phyloP scores from a whole-genome alignment of 2,797 vertebrate species.

The Platalea minor region DNA sequence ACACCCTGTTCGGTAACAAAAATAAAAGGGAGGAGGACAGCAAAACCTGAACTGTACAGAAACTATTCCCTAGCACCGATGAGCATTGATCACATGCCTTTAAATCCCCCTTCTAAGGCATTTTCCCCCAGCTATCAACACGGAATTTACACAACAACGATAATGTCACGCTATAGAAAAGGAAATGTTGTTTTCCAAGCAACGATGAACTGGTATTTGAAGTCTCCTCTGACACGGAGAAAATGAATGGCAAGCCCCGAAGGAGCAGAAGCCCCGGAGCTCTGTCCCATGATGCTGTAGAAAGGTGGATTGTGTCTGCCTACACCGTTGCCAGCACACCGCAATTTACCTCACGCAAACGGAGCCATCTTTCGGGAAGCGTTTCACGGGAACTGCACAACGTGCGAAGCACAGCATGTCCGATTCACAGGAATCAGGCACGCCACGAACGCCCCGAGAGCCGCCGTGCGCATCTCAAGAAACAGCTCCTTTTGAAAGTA shows the following conservation, averaged over 20 bases:
- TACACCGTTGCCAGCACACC: neutral
- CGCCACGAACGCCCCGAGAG: rapidly evolving
- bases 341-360: rapidly evolving
- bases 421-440: neutral
- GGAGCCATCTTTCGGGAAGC: neutral
- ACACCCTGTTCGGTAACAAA: neutral
- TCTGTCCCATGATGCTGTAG: neutral
- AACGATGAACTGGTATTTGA: neutral
- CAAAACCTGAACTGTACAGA: neutral
- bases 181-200: conserved; percentile 1
- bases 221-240: neutral
- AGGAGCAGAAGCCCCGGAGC: neutral
- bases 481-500: neutral
- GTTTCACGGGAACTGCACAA: rapidly evolving
- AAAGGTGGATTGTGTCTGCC: neutral
- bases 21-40: neutral
- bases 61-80: rapidly evolving
- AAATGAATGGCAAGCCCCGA: neutral
- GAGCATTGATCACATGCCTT: neutral
- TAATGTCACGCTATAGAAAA: neutral
- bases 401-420: neutral
- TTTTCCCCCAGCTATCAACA: neutral
- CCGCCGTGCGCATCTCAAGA: rapidly evolving
- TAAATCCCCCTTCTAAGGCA: neutral
- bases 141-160: neutral